Percentiles rank a stretch among this genome's conserved stretches.
Conservation (phyloP, 2,113 vertebrate genomes). For the Mungos mungo region DNA sequence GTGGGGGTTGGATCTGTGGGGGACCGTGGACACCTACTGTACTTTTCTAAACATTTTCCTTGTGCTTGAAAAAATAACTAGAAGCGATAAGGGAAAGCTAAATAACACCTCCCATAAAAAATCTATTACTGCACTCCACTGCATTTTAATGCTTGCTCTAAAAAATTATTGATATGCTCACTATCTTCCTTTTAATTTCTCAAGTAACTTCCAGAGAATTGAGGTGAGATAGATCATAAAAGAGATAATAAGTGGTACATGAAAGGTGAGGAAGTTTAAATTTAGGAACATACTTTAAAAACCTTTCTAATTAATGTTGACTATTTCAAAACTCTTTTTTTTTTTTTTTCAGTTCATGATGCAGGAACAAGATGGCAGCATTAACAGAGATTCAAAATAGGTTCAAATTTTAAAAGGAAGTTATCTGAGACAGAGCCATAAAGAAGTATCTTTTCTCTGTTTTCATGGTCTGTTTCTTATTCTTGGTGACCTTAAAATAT, state of each 20-base stretch:
- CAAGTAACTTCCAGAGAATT: constrained; percentile 57
- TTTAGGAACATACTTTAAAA: constrained; percentile 49
- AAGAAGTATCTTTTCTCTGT: not conserved
- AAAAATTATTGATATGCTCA: constrained; percentile 64
- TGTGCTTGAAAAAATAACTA: constrained; percentile 48
- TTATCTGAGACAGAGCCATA: not conserved
- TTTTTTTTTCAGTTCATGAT: not conserved
- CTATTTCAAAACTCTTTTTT: not conserved
- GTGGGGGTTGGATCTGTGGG: fast-evolving
- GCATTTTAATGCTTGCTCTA: constrained; percentile 63
- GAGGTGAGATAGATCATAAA: constrained; percentile 65
- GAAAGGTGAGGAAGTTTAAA: constrained; percentile 48
- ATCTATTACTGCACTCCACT: constrained; percentile 45
- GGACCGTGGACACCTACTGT: not conserved
- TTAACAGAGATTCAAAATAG: not conserved
- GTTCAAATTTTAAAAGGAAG: not conserved
- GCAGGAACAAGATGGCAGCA: not conserved
- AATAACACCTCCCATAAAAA: constrained; percentile 62
- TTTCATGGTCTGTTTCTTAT: not conserved
- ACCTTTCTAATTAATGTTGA: constrained; percentile 40
- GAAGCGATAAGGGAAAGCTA: constrained; percentile 25
- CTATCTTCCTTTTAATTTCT: constrained; percentile 69
- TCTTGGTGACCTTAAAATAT: not conserved
- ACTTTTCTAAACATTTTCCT: constrained; percentile 54
- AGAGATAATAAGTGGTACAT: constrained; percentile 45